Evolutionary conservation across 2,888 invertebrate genomes (phyloP).

Genomic region (Phlogophora meticulosa): DNA sequence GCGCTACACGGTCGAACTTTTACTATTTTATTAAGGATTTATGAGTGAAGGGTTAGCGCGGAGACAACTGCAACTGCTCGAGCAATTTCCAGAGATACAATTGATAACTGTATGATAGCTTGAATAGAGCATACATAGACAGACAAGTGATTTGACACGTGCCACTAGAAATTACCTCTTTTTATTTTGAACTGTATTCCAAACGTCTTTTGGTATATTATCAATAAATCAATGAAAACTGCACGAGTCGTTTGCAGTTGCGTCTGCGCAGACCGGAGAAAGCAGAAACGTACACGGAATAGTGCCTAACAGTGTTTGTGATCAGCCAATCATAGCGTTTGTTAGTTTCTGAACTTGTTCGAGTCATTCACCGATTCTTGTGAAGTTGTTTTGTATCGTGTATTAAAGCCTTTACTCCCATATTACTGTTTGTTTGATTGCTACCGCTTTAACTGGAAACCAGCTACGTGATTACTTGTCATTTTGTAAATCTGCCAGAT

Average conservation of each 20-base stretch:
- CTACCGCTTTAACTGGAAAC: background rate
- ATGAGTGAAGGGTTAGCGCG: too few species aligned
- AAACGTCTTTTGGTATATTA: too few species aligned
- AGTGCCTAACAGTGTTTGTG: background rate
- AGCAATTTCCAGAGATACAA: too few species aligned
- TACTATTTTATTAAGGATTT: background rate
- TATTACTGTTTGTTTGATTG: background rate
- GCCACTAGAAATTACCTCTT: too few species aligned
- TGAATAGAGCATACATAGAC: too few species aligned
- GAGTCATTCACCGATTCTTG: background rate
- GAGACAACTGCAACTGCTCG: too few species aligned
- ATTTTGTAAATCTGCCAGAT: background rate
- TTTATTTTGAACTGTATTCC: too few species aligned
- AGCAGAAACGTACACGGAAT: background rate
- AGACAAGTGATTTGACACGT: too few species aligned
- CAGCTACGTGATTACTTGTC: background rate
- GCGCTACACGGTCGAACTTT: too few species aligned
- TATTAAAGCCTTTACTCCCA: slow-evolving; percentile 5
- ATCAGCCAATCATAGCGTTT: background rate
- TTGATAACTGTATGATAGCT: too few species aligned
- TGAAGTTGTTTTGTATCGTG: background rate
- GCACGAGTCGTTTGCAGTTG: too few species aligned
- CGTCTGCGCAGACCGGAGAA: background rate
- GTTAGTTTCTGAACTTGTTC: background rate
- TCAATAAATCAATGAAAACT: too few species aligned